Conservation (phyloP, 1,140 invertebrate species). For the Meloidogyne exigua region DNA sequence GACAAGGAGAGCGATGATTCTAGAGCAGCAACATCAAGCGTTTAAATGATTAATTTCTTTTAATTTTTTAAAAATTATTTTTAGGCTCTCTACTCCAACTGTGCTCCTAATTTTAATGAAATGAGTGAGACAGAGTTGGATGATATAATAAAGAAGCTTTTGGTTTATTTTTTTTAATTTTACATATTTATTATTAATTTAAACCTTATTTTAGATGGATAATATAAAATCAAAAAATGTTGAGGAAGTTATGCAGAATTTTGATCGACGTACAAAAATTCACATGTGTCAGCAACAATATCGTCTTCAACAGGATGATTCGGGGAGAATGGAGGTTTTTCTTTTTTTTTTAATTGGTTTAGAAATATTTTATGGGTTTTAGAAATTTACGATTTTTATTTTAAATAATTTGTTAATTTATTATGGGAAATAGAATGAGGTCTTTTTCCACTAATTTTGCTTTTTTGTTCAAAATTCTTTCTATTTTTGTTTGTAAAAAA, state of each 20-base stretch:
- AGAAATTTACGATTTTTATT: too few species aligned
- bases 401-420: too few species aligned
- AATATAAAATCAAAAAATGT: conserved; percentile 27
- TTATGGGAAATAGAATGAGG: too few species aligned
- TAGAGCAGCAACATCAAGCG: not conserved
- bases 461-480: too few species aligned
- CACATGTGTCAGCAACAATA: conserved; percentile 34
- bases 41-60: too few species aligned
- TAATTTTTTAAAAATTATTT: not conserved
- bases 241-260: conserved; percentile 19
- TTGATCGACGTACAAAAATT: conserved; percentile 31
- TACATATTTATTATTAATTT: not conserved
- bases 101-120: not conserved
- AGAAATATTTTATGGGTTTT: too few species aligned
- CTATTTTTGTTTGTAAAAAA: too few species aligned
- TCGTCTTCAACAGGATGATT: conserved; percentile 13
- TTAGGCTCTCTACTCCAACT: not conserved
- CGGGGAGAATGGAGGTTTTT: conserved; percentile 25
- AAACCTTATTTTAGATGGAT: conserved; percentile 21
- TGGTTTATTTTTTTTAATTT: conserved; percentile 7
- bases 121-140: conserved; percentile 9
- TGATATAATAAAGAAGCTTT: conserved; percentile 10
- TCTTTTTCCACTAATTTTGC: too few species aligned
- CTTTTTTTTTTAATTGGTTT: too few species aligned
- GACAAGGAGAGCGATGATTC: conserved; percentile 8